These are phyloP conservation scores for Lordiphosa andalusiaca DNA, from an alignment of 2,888 invertebrate genomes.

Conservation along the genomic window DNA sequence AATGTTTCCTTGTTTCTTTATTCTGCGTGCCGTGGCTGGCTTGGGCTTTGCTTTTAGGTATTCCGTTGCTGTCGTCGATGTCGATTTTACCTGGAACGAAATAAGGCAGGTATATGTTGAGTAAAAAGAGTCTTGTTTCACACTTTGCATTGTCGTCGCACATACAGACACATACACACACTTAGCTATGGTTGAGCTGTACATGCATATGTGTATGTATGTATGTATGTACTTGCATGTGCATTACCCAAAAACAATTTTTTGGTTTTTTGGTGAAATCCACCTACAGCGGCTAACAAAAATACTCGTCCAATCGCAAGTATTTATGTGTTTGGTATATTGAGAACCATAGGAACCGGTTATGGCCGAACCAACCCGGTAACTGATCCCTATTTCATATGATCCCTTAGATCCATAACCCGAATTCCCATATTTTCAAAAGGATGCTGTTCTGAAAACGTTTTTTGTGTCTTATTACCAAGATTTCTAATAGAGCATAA, in stretches of 20 bases:
- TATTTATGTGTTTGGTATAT: too few relatives aligned
- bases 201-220: constrained; percentile 14
- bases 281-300: too few relatives aligned
- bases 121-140: constrained; percentile 72
- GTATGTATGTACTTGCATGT: constrained; percentile 26
- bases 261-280: too few relatives aligned
- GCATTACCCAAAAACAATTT: constrained; percentile 3
- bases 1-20: constrained; percentile 75
- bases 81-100: constrained; percentile 71
- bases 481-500: too few relatives aligned
- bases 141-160: constrained; percentile 58
- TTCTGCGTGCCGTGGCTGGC: constrained; percentile 57
- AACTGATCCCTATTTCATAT: too few relatives aligned
- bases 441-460: too few relatives aligned
- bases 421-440: too few relatives aligned
- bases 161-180: constrained; percentile 18
- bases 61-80: constrained; percentile 58
- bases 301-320: too few relatives aligned
- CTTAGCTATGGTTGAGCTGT: background rate
- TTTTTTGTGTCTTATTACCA: too few relatives aligned
- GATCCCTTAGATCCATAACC: too few relatives aligned
- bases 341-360: too few relatives aligned
- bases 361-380: too few relatives aligned
- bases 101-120: constrained; percentile 69
- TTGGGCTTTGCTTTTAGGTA: constrained; percentile 62